Evolutionary conservation across 2,797 vertebrate genomes (phyloP), one percentile per base, ranked within the genome.

Genomic region (Acrocephalus scirpaceus): DNA sequence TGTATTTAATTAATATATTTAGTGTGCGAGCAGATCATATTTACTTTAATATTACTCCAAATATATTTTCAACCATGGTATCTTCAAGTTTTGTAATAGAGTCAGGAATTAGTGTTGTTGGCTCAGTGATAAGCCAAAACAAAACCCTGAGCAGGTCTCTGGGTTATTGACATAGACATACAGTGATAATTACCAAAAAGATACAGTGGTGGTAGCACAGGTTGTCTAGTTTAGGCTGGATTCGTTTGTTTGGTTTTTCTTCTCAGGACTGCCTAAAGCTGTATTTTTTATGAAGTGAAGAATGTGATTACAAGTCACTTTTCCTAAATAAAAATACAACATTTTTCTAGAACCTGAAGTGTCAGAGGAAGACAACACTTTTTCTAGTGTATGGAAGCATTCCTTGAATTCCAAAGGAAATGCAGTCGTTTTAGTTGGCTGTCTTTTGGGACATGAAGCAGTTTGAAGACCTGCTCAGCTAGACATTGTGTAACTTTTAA

Each of bases 381-480:
- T 11, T 45, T 20, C 26, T 36, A 20, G 12, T 0, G 7, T 23
- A 2, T 22, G 11, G 44, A 72, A 44, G 7, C 0, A 3, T 14
- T 18, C 3, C 1, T 17, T 32, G 38, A 30, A 44, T 82, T 76
- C 36, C 44, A 70, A 27, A 26, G 27, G 22, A 82, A 86, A n/a
- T 2, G 5, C 57, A 25, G 40, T 17, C 38, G 17, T 44, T 47
- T 51, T 51, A 25, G 21, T 0, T 4, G 36, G 38, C 44, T 50
- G 70, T 15, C 21, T 85, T 69, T 40, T 29, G 71, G 38, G 60
- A 10, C 77, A 51, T 7, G 22, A 71, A 40, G 15, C 14, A 13
- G 5, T 10, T 42, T 25, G 60, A 77, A 40, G 57, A 77, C 6
- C 32, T 54, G 51, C 23, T 36, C 32, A 23, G 26, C 14, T 12